Evolutionary conservation across 2,888 invertebrate species (phyloP), one percentile per base, ranked within the genome.

Genomic region (Agrotis ipsilon): DNA sequence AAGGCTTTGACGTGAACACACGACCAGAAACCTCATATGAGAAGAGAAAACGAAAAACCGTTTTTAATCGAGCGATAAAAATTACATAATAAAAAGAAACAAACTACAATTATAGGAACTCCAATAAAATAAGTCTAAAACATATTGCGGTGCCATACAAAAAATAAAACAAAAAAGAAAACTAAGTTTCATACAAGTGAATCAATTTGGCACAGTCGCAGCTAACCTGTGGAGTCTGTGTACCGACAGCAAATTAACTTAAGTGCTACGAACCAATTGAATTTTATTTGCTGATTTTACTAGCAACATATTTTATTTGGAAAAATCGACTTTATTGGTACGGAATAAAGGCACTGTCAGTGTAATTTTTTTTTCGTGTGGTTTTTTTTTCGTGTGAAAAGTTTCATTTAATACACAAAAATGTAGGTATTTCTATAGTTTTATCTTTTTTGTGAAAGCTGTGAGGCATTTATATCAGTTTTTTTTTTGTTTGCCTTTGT

Each of bases 171-270:
- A 49, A 54, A 48, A 64, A 27, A 54, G 32, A 55, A 55, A 71
- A 57, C 43, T 57, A 54, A 62, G 67, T 74, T 61, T 63, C 27
- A 54, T 61, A 70, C 71, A 72, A 81, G 64, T 63, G 78, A 75
- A 75, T 82, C 81, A 83, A 85, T 82, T 86, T 87, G 86, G 86
- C 87, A 82, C 62, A 68, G 80, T 51, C 75, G 5, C 70, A 64
- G 73, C 66, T 75, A 81, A 86, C 86, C 87, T 86, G 86, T 86
- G 52, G 86, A 78, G 79, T 21, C 63, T 69, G 70, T 77, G 80
- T 81, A 86, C 75, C 52, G 81, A 66, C 69, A 76, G 80, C 77
- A 85, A 78, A 84, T 78, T 81, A 78, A 80, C 74, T 82, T 66
- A 76, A 86, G 72, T 76, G 75, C 58, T 49, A n/a, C 55, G 32